Evolutionary conservation across 1,140 invertebrate genomes (phyloP), one percentile per base, ranked within the genome.

Genomic region (Camponotus pennsylvanicus): DNA sequence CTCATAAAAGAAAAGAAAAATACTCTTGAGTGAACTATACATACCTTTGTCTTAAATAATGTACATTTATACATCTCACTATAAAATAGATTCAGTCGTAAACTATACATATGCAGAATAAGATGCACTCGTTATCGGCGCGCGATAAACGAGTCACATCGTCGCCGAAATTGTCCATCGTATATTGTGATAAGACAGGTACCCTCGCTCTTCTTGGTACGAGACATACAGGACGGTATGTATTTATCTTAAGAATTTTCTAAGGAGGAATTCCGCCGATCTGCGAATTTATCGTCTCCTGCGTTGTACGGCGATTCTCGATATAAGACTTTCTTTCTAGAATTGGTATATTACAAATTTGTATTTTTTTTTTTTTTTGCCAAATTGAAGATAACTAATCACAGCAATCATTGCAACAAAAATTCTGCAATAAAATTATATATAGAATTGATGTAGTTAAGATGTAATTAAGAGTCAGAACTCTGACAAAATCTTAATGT

Each of bases 1-100:
- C 40, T 75, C 40, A 13, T 37, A 70, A 40, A 75, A 61, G 37
- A n/a, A 71, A 82, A 80, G 40, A 59, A 75, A 75, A 73, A 73
- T 83, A 75, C 57, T 21, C 73, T 63, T 70, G 21, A 70, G 69
- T 75, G 55, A 49, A 83, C 79, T 83, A 83, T 83, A 83, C 79
- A 75, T 83, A 83, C 40, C 79, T 83, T 83, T 57, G 69, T 57
- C 79, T 83, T 83, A 83, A 83, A 55, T 83, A 83, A 83, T 83
- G 79, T 83, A 83, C 79, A 83, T 83, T 83, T 83, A 83, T 83
- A 83, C 79, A 83, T 83, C 55, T 83, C 79, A 75, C 79, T 83
- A 83, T 83, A 83, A 83, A 83, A 83, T 83, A 83, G 69, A 83
- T 83, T 83, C 79, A 83, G 79, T 83, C 79, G 69, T 75, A 83